Evolutionary conservation across 2,113 vertebrate genomes (phyloP).

Genomic region (Struthidea cinerea): DNA sequence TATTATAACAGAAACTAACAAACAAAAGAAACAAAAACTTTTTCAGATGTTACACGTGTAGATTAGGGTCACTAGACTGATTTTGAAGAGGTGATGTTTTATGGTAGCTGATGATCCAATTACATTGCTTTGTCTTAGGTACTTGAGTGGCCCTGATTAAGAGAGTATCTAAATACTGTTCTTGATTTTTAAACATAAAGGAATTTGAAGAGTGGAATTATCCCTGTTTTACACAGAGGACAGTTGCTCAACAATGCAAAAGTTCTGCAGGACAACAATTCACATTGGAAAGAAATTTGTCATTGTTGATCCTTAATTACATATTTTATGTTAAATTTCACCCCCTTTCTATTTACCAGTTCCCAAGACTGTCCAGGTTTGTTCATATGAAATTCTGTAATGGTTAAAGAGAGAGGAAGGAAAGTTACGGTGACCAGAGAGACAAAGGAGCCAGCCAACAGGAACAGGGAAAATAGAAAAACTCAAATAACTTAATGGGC

Average conservation of each 20-base stretch:
- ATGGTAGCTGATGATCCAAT: not conserved
- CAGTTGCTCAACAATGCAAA: not conserved
- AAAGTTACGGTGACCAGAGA: not conserved
- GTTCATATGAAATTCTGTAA: not conserved
- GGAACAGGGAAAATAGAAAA: not conserved
- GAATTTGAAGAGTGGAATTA: not conserved
- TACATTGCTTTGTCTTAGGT: not conserved
- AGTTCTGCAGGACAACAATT: not conserved
- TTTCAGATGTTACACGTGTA: not conserved
- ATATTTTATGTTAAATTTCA: not conserved
- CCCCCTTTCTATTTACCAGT: not conserved
- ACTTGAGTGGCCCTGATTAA: not conserved
- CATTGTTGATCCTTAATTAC: not conserved
- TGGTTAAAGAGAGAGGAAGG: not conserved
- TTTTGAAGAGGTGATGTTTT: not conserved
- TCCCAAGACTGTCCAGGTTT: not conserved
- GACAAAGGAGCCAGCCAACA: not conserved
- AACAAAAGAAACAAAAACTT: not conserved
- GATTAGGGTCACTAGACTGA: not conserved
- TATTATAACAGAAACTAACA: not conserved
- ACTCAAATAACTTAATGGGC: slow-evolving; percentile 38
- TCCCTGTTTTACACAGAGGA: not conserved
- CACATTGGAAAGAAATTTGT: not conserved
- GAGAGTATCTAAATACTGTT: not conserved
- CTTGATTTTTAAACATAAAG: not conserved